phyloP scores from a whole-genome alignment of 1,140 invertebrate genomes.

The Mya arenaria region DNA sequence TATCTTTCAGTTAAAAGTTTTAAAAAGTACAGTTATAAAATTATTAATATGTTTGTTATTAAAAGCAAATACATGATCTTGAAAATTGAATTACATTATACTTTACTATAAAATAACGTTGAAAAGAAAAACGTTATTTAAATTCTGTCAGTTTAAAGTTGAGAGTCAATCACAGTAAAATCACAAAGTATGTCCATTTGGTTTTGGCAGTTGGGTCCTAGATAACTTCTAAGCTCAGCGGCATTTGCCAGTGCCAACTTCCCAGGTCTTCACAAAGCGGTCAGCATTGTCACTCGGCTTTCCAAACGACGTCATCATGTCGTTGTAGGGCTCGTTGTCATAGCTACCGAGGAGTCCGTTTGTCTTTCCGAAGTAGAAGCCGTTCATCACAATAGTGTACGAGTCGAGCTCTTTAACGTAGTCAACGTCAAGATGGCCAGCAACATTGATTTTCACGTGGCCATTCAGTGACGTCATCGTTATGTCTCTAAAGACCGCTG shows the following conservation, averaged over 20 bases:
- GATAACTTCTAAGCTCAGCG: too few species aligned
- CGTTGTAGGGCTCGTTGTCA: conserved; percentile 93
- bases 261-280: conserved; percentile 64
- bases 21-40: too few species aligned
- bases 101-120: too few species aligned
- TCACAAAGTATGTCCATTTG: too few species aligned
- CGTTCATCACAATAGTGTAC: conserved; percentile 79
- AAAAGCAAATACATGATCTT: too few species aligned
- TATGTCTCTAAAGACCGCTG: conserved; percentile 85
- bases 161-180: too few species aligned
- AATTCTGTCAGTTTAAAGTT: too few species aligned
- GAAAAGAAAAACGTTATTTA: too few species aligned
- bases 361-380: conserved; percentile 89
- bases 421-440: conserved; percentile 74
- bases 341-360: conserved; percentile 93
- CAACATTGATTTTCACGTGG: conserved; percentile 76
- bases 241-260: conserved; percentile 48
- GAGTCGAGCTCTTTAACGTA: conserved; percentile 68
- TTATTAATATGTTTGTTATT: too few species aligned
- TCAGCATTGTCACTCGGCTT: conserved; percentile 76
- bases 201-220: too few species aligned
- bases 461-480: conserved; percentile 72
- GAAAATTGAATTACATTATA: too few species aligned
- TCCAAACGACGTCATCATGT: conserved; percentile 85
- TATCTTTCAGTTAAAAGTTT: too few species aligned